A percentile compares a stretch with the other conserved stretches of the same genome.
phyloP scores from a whole-genome alignment of 2,888 invertebrate genomes.

The Drosophila longiperda region DNA sequence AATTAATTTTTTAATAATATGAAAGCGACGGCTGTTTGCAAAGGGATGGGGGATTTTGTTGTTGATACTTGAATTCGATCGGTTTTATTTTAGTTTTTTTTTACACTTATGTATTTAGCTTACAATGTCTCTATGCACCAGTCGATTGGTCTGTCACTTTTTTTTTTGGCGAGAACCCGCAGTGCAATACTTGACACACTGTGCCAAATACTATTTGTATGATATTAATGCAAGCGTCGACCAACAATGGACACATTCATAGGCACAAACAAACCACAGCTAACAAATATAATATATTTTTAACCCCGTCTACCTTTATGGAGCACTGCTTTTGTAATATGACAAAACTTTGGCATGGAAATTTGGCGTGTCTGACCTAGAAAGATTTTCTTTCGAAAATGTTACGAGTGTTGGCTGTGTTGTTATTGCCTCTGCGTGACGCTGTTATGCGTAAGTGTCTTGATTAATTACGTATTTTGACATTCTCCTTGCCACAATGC shows the following conservation, averaged over 20 bases:
- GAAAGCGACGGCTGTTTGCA: slow-evolving; percentile 14
- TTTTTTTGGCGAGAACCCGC: slow-evolving; percentile 70
- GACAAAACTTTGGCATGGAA: slow-evolving; percentile 29
- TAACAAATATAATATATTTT: slow-evolving; percentile 4
- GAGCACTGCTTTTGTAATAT: slow-evolving; percentile 43
- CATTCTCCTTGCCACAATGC: not conserved
- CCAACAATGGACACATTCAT: not conserved
- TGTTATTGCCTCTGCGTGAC: slow-evolving; percentile 56
- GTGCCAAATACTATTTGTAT: slow-evolving; percentile 55
- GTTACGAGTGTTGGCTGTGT: slow-evolving; percentile 41
- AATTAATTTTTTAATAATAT: too few relatives aligned
- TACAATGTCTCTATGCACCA: slow-evolving; percentile 9
- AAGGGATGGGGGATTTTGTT: slow-evolving; percentile 15
- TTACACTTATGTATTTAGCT: slow-evolving; percentile 33
- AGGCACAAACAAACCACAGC: not conserved
- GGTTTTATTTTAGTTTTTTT: not conserved
- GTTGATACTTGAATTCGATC: slow-evolving; percentile 59
- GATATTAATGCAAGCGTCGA: slow-evolving; percentile 26
- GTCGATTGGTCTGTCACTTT: slow-evolving; percentile 55
- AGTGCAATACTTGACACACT: slow-evolving; percentile 39
- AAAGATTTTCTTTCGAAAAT: slow-evolving; percentile 77
- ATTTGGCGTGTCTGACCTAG: slow-evolving; percentile 70
- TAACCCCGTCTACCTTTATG: slow-evolving; percentile 61
- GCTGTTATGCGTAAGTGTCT: slow-evolving; percentile 56
- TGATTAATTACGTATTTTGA: slow-evolving; percentile 62